Percentiles rank a stretch among this genome's conserved stretches.
Evolutionary conservation across 2,113 vertebrate species (phyloP).

Genomic region (Malurus cyaneus): DNA sequence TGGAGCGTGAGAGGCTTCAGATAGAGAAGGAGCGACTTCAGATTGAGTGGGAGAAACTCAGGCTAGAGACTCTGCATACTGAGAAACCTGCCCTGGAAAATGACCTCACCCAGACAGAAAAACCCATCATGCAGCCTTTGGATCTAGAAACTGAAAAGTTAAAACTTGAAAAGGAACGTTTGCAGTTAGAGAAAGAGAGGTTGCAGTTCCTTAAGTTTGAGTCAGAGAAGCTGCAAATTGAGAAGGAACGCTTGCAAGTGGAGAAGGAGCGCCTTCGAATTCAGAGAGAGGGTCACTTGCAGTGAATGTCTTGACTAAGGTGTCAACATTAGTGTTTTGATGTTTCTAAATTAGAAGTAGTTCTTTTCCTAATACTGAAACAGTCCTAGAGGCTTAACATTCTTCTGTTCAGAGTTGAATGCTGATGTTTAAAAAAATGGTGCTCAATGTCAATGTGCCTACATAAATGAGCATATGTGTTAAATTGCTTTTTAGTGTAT

Average conservation of each 20-base stretch:
- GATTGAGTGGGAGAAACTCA: conserved; percentile 85
- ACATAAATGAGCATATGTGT: conserved; percentile 41
- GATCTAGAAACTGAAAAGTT: conserved; percentile 88
- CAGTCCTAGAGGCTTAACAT: neutral
- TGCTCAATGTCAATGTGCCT: conserved; percentile 57
- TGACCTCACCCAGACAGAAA: conserved; percentile 74
- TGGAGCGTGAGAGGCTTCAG: conserved; percentile 86
- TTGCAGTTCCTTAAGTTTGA: conserved; percentile 93
- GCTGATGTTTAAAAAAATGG: conserved; percentile 49
- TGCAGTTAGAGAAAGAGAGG: conserved; percentile 90
- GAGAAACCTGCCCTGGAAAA: conserved; percentile 76
- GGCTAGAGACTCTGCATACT: conserved; percentile 77
- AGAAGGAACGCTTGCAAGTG: conserved; percentile 90
- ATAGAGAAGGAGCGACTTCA: conserved; percentile 88
- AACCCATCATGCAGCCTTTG: conserved; percentile 74
- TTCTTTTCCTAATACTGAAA: conserved; percentile 32
- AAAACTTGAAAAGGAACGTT: conserved; percentile 89
- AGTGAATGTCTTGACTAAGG: conserved; percentile 43
- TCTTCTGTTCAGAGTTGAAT: conserved; percentile 27
- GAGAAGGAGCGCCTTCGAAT: conserved; percentile 92
- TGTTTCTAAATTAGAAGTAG: conserved; percentile 56
- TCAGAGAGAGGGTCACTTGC: conserved; percentile 85
- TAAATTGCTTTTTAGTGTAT: conserved; percentile 45
- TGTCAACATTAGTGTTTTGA: neutral
- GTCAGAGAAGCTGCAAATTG: conserved; percentile 88